Evolutionary conservation across 2,797 vertebrate genomes (phyloP).

Genomic region (Tiaroga cobitis): DNA sequence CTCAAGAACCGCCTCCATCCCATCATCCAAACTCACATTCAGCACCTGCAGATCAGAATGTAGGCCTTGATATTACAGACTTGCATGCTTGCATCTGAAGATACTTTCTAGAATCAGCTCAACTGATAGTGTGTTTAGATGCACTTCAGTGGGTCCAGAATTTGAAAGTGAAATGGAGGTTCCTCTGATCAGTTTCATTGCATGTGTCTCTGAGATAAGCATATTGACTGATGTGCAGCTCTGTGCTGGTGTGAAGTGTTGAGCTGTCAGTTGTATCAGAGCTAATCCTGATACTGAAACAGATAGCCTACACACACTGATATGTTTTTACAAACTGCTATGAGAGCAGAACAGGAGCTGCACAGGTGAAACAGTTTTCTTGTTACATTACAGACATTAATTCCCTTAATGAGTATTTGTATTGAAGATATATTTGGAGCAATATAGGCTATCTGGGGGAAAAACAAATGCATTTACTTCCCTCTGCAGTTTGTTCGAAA

Average conservation of each 20-base stretch:
- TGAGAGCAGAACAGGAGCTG: neutral
- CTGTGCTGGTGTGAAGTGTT: constrained; percentile 28
- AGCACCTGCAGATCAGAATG: constrained; percentile 78
- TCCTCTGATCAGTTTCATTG: constrained; percentile 6
- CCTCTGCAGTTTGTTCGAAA: neutral
- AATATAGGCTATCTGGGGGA: no score
- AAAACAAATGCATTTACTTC: neutral
- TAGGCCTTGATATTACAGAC: neutral
- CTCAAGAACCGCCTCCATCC: constrained; percentile 87
- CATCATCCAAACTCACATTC: constrained; percentile 87
- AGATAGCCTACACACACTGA: constrained; percentile 50
- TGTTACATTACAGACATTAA: neutral
- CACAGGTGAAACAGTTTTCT: neutral
- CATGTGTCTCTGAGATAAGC: constrained; percentile 47
- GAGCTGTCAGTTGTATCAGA: constrained; percentile 5
- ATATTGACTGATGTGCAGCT: constrained; percentile 46
- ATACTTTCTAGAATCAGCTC: neutral
- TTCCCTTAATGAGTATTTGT: neutral
- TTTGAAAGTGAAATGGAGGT: neutral
- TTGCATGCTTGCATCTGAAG: neutral
- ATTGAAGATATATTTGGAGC: neutral
- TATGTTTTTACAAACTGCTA: constrained; percentile 49
- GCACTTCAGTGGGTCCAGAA: neutral
- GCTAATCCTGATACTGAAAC: constrained; percentile 48
- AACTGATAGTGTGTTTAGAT: neutral